Evolutionary conservation across 1,140 invertebrate genomes (phyloP), one percentile per base, ranked within the genome.

Genomic region (Drosophila parabipectinata): DNA sequence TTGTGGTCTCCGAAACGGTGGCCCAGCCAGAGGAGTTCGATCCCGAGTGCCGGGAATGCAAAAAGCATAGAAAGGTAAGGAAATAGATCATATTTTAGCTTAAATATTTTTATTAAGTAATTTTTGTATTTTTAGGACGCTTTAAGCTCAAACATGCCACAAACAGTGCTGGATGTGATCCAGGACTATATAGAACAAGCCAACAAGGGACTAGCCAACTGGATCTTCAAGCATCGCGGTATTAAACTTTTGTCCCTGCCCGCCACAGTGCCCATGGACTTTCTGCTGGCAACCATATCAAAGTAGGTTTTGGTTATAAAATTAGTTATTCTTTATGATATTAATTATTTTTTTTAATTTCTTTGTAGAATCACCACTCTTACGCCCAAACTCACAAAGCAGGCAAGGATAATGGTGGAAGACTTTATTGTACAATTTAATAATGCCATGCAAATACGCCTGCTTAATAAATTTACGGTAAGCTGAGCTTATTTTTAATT

Each of bases 151-250:
- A 95, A 96, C 92, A 94, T 98, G 69, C 97, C 97, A 1, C 96
- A 97, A 80, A 96, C 96, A 1, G 95, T 98, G 24, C 93, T 97
- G 91, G 95, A 94, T 72, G 95, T 97, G 82, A 97, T 99, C 90
- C 97, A 98, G 94, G 96, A 97, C 87, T 97, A 97, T 0, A 98
- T 98, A 72, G 96, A 98, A 79, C 95, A 96, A 1, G 97, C 97
- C 0, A 98, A 98, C 91, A 97, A 96, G 91, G 97, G 97, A 12
- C 90, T 98, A 28, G 93, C 97, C 30, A 98, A 97, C 92, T 98
- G 97, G 96, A 92, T 98, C 21, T 97, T 97, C 90, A 95, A 96
- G 78, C 95, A 97, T 78, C 93, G 94, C 68, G 95, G 96, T 30
- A 94, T 98, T 91, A 95, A 96, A 75, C 91, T 97, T 34, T 92